A percentile compares a stretch with the other conserved stretches of the same genome.
These are phyloP conservation scores for Montipora sp. DNA, from an alignment of 64 coral and sea anemone species.

Conservation along the genomic window DNA sequence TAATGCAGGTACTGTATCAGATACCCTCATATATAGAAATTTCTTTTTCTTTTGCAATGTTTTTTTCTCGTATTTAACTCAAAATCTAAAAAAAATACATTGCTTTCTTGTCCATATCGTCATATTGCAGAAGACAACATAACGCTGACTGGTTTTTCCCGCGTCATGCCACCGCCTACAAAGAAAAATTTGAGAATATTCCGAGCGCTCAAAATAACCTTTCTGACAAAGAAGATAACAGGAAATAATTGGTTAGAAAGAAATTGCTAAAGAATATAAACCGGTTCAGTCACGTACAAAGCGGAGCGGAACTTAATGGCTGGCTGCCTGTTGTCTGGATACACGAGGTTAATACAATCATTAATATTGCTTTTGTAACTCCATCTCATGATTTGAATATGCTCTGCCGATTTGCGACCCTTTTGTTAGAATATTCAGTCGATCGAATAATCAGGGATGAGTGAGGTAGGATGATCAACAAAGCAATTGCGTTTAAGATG, in stretches of 20 bases:
- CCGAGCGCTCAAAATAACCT: not conserved
- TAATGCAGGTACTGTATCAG: not conserved
- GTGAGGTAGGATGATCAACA: too few relatives aligned
- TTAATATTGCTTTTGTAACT: not conserved
- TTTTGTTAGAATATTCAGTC: too few relatives aligned
- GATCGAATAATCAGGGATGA: too few relatives aligned
- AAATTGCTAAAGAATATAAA: not conserved
- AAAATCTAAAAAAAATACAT: too few relatives aligned
- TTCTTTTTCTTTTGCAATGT: not conserved
- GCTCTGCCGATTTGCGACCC: too few relatives aligned
- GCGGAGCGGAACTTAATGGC: slow-evolving; percentile 14
- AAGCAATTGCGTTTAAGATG: too few relatives aligned
- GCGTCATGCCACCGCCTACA: not conserved
- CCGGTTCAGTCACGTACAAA: slow-evolving; percentile 16
- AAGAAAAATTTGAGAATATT: too few relatives aligned
- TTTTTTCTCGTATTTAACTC: not conserved
- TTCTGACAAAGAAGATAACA: not conserved
- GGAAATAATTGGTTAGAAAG: not conserved
- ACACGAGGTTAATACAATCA: not conserved
- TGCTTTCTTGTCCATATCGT: not conserved
- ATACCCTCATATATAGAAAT: not conserved
- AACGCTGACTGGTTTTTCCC: not conserved
- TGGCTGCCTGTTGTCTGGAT: not conserved
- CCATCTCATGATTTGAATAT: too few relatives aligned
- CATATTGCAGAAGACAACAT: not conserved